Percentiles rank a stretch among this genome's conserved stretches.
Conservation (phyloP, 1,140 invertebrate genomes). For the Philotrypesis tridentata region DNA sequence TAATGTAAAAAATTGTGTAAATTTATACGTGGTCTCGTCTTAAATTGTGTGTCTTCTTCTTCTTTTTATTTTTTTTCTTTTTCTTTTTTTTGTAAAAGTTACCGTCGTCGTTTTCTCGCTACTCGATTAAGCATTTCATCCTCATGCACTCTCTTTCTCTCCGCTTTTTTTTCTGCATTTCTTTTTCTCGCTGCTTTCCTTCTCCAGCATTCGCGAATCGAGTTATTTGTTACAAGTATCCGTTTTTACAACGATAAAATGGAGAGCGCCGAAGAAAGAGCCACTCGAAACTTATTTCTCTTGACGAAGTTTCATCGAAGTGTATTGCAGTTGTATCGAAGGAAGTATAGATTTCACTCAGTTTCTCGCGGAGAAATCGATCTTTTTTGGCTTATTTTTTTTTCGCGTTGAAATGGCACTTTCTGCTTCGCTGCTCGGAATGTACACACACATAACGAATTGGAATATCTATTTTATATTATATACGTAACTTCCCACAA, state of each 20-base stretch:
- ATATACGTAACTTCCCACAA: neutral
- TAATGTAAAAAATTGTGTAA: slow-evolving; percentile 65
- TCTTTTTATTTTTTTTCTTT: too few relatives aligned
- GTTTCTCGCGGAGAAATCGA: neutral
- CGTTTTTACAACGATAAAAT: slow-evolving; percentile 18
- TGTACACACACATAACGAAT: neutral
- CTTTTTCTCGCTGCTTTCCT: slow-evolving; percentile 48
- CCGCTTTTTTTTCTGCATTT: too few relatives aligned
- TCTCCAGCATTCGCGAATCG: neutral
- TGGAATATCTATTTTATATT: neutral
- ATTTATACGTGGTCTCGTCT: slow-evolving; percentile 58
- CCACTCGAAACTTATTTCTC: neutral
- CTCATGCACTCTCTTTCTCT: too few relatives aligned
- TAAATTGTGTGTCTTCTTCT: slow-evolving; percentile 37
- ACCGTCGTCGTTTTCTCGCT: neutral
- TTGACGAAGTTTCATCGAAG: neutral
- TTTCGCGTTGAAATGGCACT: neutral
- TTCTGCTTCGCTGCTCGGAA: slow-evolving; percentile 6
- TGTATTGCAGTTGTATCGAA: neutral
- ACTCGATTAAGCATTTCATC: too few relatives aligned
- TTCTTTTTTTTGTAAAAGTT: slow-evolving; percentile 29
- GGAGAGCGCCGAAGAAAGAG: slow-evolving; percentile 11
- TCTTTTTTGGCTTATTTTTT: neutral
- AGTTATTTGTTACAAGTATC: slow-evolving; percentile 1
- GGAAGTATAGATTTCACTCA: neutral